A percentile compares a stretch with the other conserved stretches of the same genome.
These are phyloP conservation scores for Petromus typicus DNA, from an alignment of 2,113 vertebrate species.

Conservation along the genomic window DNA sequence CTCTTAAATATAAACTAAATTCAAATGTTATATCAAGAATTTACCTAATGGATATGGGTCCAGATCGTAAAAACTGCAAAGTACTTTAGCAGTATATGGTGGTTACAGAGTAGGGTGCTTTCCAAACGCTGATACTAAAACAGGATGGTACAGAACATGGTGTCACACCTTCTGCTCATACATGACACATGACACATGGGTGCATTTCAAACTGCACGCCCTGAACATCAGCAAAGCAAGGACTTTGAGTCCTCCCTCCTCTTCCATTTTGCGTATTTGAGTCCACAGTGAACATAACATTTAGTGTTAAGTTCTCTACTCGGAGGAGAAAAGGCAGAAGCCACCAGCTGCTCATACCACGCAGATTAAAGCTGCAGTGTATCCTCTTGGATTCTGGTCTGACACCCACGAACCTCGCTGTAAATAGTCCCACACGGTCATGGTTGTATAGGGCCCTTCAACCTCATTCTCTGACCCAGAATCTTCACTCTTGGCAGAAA, in stretches of 20 bases:
- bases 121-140: background rate
- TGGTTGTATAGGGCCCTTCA: too few species aligned
- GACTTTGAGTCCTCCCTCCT: rapidly evolving
- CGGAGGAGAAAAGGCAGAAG: background rate
- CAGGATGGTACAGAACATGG: background rate
- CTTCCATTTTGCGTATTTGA: too few species aligned
- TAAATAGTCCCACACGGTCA: rapidly evolving
- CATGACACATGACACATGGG: rapidly evolving
- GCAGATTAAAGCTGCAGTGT: background rate
- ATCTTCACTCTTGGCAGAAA: background rate
- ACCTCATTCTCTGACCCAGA: background rate
- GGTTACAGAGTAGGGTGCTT: background rate
- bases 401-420: rapidly evolving
- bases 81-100: background rate
- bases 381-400: background rate
- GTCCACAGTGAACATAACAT: background rate
- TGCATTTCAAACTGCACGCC: rapidly evolving
- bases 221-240: background rate
- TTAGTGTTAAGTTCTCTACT: background rate
- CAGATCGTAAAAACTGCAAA: background rate
- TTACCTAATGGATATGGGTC: background rate
- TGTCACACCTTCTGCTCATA: background rate
- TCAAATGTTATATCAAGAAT: constrained; percentile 1
- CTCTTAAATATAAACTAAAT: background rate
- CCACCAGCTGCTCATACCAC: background rate